Evolutionary conservation across 2,888 invertebrate species (phyloP).

Genomic region (Lycophotia porphyrea): DNA sequence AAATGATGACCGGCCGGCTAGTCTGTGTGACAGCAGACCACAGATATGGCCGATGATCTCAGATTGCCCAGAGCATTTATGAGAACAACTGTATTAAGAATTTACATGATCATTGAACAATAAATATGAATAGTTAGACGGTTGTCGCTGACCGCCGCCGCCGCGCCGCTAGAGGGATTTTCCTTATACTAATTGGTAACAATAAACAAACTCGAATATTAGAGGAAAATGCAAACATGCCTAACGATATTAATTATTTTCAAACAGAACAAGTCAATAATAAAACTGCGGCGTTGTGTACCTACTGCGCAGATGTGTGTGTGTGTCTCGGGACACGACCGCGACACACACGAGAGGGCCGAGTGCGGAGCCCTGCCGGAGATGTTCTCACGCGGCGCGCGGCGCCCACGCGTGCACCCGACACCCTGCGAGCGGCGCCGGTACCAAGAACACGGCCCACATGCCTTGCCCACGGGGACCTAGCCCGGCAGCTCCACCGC

Average conservation of each 20-base stretch:
- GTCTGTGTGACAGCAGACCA: background rate
- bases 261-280: conserved; percentile 64
- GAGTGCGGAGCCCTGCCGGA: conserved; percentile 25
- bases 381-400: conserved; percentile 53
- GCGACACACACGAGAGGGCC: background rate
- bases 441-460: conserved; percentile 3
- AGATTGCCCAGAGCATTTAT: background rate
- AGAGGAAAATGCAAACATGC: conserved; percentile 72
- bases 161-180: conserved; percentile 65
- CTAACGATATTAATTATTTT: conserved; percentile 68
- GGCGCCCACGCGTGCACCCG: conserved; percentile 48
- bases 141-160: conserved; percentile 48
- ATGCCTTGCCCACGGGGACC: background rate
- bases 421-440: conserved; percentile 33
- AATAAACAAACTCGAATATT: conserved; percentile 70
- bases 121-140: conserved; percentile 38
- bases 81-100: conserved; percentile 1
- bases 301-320: conserved; percentile 26
- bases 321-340: background rate
- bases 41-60: background rate
- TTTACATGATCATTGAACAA: conserved; percentile 14
- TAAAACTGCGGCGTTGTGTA: conserved; percentile 49
- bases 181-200: conserved; percentile 73
- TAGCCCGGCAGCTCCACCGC: background rate
- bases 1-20: background rate